Evolutionary conservation across 2,113 vertebrate genomes (phyloP).

Genomic region (Toxostoma redivivum): DNA sequence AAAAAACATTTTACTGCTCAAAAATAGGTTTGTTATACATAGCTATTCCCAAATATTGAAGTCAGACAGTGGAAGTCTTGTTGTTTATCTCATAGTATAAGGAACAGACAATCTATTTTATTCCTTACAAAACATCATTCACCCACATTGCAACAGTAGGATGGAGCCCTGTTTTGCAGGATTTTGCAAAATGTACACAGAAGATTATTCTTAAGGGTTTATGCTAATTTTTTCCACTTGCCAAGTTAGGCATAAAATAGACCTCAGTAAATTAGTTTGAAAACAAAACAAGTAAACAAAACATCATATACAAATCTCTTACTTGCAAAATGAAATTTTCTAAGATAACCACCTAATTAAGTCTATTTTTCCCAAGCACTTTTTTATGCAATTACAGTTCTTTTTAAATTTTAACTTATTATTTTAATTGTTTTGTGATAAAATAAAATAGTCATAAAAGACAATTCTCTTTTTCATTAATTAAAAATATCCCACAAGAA

Average conservation of each 20-base stretch:
- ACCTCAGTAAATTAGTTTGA: not conserved
- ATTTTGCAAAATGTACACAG: not conserved
- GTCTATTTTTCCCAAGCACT: not conserved
- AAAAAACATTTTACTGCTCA: not conserved
- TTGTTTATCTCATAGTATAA: not conserved
- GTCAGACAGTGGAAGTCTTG: not conserved
- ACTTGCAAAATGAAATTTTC: not conserved
- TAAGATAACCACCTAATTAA: not conserved
- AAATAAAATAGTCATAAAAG: not conserved
- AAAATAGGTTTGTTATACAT: not conserved
- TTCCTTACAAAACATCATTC: not conserved
- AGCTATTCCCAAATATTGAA: not conserved
- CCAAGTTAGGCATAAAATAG: conserved; percentile 6
- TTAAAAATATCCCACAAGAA: not conserved
- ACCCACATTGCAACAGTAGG: not conserved
- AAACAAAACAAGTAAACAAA: conserved; percentile 4
- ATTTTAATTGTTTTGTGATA: not conserved
- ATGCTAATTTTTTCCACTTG: conserved; percentile 26
- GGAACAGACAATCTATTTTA: not conserved
- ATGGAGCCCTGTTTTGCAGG: not conserved
- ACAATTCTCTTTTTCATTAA: not conserved
- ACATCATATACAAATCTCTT: not conserved
- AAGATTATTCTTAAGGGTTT: not conserved
- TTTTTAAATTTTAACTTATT: not conserved
- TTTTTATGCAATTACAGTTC: not conserved